phyloP scores from a whole-genome alignment of 2,888 invertebrate species.

The Galeopsomyia nigrocyanea region DNA sequence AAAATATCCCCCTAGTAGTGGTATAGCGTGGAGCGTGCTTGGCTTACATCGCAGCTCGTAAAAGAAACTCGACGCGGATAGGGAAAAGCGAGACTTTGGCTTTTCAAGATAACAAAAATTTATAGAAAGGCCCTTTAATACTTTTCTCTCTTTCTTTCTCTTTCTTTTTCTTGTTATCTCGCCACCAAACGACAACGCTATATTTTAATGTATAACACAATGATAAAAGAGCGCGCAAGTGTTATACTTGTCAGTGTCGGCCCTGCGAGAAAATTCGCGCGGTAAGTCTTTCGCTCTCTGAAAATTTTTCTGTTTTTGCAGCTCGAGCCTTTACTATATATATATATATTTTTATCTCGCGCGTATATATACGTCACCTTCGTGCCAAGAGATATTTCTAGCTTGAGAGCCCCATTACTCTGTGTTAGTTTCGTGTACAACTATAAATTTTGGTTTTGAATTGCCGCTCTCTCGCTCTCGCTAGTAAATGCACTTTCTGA shows the following conservation, averaged over 20 bases:
- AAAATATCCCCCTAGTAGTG: slow-evolving; percentile 9
- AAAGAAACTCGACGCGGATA: slow-evolving; percentile 11
- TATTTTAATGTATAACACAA: slow-evolving; percentile 46
- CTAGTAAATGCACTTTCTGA: not conserved
- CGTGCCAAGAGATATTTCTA: slow-evolving; percentile 19
- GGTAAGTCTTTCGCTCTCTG: slow-evolving; percentile 32
- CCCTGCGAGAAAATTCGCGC: slow-evolving; percentile 47
- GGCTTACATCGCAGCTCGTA: slow-evolving; percentile 25
- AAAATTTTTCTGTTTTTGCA: no score
- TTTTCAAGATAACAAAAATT: slow-evolving; percentile 41
- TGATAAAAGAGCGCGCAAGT: slow-evolving; percentile 49
- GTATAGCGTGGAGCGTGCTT: not conserved
- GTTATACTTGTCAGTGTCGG: slow-evolving; percentile 49
- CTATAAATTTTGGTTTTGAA: slow-evolving; percentile 23
- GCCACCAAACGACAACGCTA: slow-evolving; percentile 8
- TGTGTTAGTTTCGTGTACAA: slow-evolving; percentile 13
- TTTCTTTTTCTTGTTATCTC: slow-evolving; percentile 2
- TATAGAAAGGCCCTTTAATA: slow-evolving; percentile 42
- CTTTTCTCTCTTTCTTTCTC: slow-evolving; percentile 36
- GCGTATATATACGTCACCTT: no score
- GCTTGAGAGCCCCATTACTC: slow-evolving; percentile 15
- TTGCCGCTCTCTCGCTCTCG: not conserved
- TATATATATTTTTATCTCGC: no score
- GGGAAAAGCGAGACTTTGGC: not conserved
- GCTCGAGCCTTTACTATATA: no score